Base-by-base conservation (phyloP, 2,113 vertebrate genomes). In the Leptobrachium leishanense region DNA sequence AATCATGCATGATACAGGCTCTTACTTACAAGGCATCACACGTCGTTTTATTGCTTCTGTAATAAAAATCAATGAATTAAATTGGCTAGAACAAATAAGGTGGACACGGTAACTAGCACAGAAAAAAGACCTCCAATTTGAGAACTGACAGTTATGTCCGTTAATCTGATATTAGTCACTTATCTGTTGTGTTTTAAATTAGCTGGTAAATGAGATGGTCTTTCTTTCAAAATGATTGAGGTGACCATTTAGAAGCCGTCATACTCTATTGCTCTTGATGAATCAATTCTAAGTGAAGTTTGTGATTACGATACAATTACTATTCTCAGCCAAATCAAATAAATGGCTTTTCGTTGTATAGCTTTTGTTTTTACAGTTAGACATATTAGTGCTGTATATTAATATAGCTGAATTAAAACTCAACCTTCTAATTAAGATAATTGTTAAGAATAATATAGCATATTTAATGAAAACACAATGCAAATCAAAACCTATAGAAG, bases 31-130 rank as follows among this genome's bases (percentile, higher is more conserved):
- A 83, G 82, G 81, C 86, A 83, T 85, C 85, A 82, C 83, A 75
- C 6, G 31, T 65, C 83, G 75, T 80, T 86, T 87, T 85, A 83
- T 72, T 86, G 84, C 62, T 79, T 86, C 87, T 88, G 79, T 82
- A 88, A 68, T 62, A 42, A 84, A 81, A 79, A 89, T 88, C 88
- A 88, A 85, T 89, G 85, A 87, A 83, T 87, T 92, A 89, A 92
- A 92, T 88, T 87, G 88, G 15, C 75, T 89, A 85, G 89, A 90
- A 91, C 87, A 90, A 91, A 90, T 88, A 86, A 86, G 85, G 86
- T 85, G 85, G 85, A 89, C 82, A 89, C 83, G 82, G 78, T 90
- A 91, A 91, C 88, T 84, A 79, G 88, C 85, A 76, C 86, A 50
- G 71, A 82, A 72, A 54, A 81, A 89, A 87, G 82, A 64, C 15